A percentile compares a stretch with the other conserved stretches of the same genome.
These are phyloP conservation scores for Drosophila santomea DNA, from an alignment of 1,140 invertebrate genomes.

Conservation along the genomic window DNA sequence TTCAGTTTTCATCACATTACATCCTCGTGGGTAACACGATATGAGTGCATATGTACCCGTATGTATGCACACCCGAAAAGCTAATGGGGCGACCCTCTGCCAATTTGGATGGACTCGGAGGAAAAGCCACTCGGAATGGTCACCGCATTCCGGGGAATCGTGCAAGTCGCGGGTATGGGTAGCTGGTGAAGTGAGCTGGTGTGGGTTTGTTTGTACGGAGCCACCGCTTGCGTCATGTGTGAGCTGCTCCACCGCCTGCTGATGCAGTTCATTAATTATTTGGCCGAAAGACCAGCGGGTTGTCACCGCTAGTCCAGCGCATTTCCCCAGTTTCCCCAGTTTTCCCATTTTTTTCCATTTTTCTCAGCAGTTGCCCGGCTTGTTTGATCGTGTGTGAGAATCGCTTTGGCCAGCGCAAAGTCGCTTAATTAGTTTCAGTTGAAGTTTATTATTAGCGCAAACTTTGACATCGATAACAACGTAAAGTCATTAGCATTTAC, in stretches of 20 bases:
- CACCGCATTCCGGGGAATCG: slow-evolving; percentile 27
- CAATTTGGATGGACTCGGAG: slow-evolving; percentile 2
- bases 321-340: slow-evolving; percentile 10
- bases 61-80: slow-evolving; percentile 13
- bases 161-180: not conserved
- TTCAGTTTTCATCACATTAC: not conserved
- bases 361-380: not conserved
- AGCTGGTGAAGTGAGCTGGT: slow-evolving; percentile 5
- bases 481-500: slow-evolving; percentile 79
- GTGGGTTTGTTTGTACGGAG: slow-evolving; percentile 46
- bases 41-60: not conserved
- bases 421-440: slow-evolving; percentile 78
- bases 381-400: slow-evolving; percentile 29
- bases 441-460: slow-evolving; percentile 78
- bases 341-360: slow-evolving; percentile 5
- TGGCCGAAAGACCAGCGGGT: slow-evolving; percentile 51
- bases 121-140: slow-evolving; percentile 48
- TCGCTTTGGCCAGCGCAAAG: slow-evolving; percentile 58
- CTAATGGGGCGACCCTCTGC: slow-evolving; percentile 54
- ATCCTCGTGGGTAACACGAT: not conserved
- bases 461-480: slow-evolving; percentile 81
- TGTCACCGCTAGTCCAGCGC: slow-evolving; percentile 34
- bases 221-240: slow-evolving; percentile 67
- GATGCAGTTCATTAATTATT: slow-evolving; percentile 81
- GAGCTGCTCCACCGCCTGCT: slow-evolving; percentile 33